phyloP scores from a whole-genome alignment of 2,113 vertebrate species.

The Thunnus thynnus region DNA sequence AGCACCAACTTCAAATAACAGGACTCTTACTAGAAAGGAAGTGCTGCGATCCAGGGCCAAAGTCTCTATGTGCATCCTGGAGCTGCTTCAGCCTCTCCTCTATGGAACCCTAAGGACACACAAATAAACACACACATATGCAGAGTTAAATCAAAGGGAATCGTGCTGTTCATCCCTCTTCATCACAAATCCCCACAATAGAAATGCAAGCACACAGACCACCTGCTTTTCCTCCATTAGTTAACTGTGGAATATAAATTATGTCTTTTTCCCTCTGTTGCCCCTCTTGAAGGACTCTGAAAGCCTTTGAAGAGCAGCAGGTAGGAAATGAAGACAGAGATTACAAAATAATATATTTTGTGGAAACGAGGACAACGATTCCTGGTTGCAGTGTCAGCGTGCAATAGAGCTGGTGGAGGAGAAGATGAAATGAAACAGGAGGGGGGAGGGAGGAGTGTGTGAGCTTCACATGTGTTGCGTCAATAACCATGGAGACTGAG shows the following conservation, averaged over 20 bases:
- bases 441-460: background rate
- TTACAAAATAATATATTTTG: constrained; percentile 52
- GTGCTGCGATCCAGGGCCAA: constrained; percentile 97
- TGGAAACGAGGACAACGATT: constrained; percentile 55
- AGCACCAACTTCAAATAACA: constrained; percentile 58
- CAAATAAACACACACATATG: constrained; percentile 28
- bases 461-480: constrained; percentile 37
- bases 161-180: constrained; percentile 24
- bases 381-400: constrained; percentile 21
- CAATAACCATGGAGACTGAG: constrained; percentile 49
- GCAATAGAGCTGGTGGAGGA: constrained; percentile 4
- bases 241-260: constrained; percentile 66
- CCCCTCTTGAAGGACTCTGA: constrained; percentile 59
- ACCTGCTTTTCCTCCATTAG: constrained; percentile 66
- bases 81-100: constrained; percentile 96
- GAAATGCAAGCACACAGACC: constrained; percentile 45
- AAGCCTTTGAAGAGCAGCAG: constrained; percentile 70
- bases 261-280: constrained; percentile 47
- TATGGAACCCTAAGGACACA: constrained; percentile 87
- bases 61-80: constrained; percentile 97
- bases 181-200: constrained; percentile 52
- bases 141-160: constrained; percentile 72
- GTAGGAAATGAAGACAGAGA: constrained; percentile 57
- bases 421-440: constrained; percentile 31
- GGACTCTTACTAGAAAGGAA: constrained; percentile 94